A percentile compares a stretch with the other conserved stretches of the same genome.
These are phyloP conservation scores for Ceratitis capitata DNA, from an alignment of 1,140 invertebrate species.

Conservation along the genomic window DNA sequence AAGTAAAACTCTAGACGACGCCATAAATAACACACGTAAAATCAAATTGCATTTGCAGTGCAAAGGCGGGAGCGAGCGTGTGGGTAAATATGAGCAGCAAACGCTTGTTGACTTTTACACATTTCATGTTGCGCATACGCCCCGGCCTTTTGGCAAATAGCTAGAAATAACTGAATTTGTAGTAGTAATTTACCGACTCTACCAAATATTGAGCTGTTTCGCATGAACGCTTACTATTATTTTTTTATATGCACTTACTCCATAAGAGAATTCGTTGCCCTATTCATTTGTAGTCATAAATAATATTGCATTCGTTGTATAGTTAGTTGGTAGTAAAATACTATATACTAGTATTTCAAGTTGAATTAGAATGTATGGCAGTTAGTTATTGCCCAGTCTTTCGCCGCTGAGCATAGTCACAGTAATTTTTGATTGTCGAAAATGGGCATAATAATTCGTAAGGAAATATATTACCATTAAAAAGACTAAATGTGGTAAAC, in stretches of 20 bases:
- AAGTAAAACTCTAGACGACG: background rate
- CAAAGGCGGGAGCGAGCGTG: background rate
- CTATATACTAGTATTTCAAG: background rate
- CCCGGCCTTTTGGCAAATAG: background rate
- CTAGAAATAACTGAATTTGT: conserved; percentile 5
- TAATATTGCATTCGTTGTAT: too few relatives aligned
- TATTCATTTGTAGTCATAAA: background rate
- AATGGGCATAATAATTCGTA: background rate
- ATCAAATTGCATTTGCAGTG: background rate
- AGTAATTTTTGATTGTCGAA: background rate
- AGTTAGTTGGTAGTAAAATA: conserved; percentile 7
- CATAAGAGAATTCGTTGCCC: background rate
- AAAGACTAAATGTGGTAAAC: background rate
- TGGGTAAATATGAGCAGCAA: background rate
- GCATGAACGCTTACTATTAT: background rate
- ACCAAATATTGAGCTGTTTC: background rate
- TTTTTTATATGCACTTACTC: background rate
- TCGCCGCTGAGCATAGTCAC: background rate
- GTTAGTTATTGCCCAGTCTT: background rate
- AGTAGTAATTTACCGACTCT: background rate
- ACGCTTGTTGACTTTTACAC: background rate
- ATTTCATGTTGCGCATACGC: conserved; percentile 15
- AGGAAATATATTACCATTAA: background rate
- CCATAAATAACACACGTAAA: conserved; percentile 26
- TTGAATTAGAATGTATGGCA: background rate